Evolutionary conservation across 2,797 vertebrate species (phyloP), one percentile per base, ranked within the genome.

Genomic region (Hydrocynus forskahlii): DNA sequence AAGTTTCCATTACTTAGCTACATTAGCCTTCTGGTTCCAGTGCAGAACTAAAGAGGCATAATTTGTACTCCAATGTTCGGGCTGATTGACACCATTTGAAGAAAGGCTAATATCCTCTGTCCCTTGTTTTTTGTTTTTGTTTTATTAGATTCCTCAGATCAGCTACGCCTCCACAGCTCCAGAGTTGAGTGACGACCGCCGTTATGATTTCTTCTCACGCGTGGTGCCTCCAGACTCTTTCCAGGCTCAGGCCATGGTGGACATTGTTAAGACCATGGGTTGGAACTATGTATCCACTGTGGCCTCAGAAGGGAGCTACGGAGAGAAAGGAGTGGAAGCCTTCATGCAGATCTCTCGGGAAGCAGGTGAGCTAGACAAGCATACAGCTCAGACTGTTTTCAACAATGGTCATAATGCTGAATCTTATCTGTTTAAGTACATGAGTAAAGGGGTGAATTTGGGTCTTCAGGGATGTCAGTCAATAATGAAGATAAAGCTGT

Each of bases 241-340:
- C 91, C 98, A 99, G 94, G 97, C 98, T 69, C 98, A 99, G 92
- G 97, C 98, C 81, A 99, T 99, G 97, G 97, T 99, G 91, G 98
- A 99, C 91, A 97, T 99, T 57, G 97, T 99, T 84, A 96, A 95
- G 88, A 95, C 96, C 63, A 90, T 99, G 89, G 96, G 97, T 76
- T 99, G 98, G 98, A 97, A 95, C 80, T 99, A 98, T n/a, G 97
- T 99, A 83, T 98, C 97, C 83, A 99, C 98, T 13, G 86, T 99
- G 10, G 97, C 97, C 40, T 99, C 98, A 0, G 98, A 99, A 93
- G 98, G 98, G 88, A 99, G 96, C 92, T 99, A 99, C 23, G 98
- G 98, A 55, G 98, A 99, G 92, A 99, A 97, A 89, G 98, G 98
- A 71, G 96, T 99, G 68, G 98, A 99, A 88, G 98, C 97, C 85